Base-by-base conservation (phyloP, 2,888 invertebrate genomes). In the Patella pellucida region DNA sequence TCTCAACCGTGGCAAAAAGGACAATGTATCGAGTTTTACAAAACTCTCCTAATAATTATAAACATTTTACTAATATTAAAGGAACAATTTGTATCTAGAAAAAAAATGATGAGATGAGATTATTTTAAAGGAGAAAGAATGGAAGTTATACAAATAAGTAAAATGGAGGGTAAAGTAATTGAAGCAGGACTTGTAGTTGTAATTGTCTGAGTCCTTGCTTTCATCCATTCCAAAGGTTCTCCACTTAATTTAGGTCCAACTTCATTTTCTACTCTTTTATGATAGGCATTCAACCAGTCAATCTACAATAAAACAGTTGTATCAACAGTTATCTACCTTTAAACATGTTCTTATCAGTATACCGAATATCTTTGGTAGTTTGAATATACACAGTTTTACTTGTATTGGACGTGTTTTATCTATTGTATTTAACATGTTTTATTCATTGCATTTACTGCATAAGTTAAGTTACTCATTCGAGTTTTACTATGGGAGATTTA, bases 251-350 rank as follows among this genome's bases (percentile, higher is more conserved):
- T 77, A 5, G 84, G 84, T 1, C 88, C 88, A 5, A 88, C 83
- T 3, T 80, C 78, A 7, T 86, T 79, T 75, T 81, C 76, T 23
- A 85, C 82, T 68, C 81, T 76, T 27, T 79, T 75, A 80, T 89
- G 84, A 80, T 89, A 90, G 31, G 76, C 74, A 73, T 88, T 88
- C 71, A 90, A 80, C 85, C 88, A 90, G 1, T 79, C 68, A 16
- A 85, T 79, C 90, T 90, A 79, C 19, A 79, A 81, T 74, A 76
- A 15, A 71, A 41, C 41, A 41, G 41, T 41, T 41, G 9, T 7
- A 41, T 41, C 9, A 69, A 71, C 50, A 31, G 51, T 2, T 16
- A 72, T 41, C 14, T 16, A 41, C 16, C 9, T 52, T 31, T 19
- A 70, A 52, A 52, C 2, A 0, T 41, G 41, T 62, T 19, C 14